These are phyloP conservation scores for Calidris pugnax DNA, from an alignment of 2,113 vertebrate species.

Conservation along the genomic window DNA sequence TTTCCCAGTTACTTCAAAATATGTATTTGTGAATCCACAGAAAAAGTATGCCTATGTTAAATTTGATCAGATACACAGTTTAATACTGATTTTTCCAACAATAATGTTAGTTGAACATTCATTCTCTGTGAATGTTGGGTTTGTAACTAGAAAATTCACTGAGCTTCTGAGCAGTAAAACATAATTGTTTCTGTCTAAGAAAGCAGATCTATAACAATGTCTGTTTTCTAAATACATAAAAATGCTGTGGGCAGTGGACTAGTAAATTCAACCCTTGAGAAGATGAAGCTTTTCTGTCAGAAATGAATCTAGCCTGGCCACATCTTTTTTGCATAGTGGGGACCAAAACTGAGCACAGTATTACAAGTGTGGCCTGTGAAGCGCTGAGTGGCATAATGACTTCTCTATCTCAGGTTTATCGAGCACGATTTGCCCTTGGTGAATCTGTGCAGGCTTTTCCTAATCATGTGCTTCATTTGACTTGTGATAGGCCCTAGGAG, in stretches of 20 bases:
- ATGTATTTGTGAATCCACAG: background rate
- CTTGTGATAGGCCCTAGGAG: too few relatives aligned
- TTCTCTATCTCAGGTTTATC: background rate
- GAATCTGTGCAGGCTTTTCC: too few relatives aligned
- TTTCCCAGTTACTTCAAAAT: background rate
- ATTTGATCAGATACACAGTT: background rate
- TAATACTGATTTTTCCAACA: background rate
- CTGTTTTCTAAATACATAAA: background rate
- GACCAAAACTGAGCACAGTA: background rate
- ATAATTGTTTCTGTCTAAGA: background rate
- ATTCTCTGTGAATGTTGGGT: background rate
- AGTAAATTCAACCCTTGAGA: background rate
- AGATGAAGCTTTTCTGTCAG: background rate
- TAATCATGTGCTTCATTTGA: too few relatives aligned
- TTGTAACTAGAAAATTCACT: background rate
- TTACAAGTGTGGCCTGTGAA: background rate
- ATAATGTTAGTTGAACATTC: background rate
- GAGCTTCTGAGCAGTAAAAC: background rate
- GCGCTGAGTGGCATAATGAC: background rate
- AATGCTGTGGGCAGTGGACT: background rate
- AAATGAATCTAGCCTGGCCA: background rate
- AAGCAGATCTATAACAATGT: background rate
- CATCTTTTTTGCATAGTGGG: background rate
- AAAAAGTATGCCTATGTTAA: background rate
- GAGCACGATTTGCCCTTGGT: background rate